Base-by-base conservation (phyloP, 2,113 vertebrate genomes). In the Argyrosomus japonicus region DNA sequence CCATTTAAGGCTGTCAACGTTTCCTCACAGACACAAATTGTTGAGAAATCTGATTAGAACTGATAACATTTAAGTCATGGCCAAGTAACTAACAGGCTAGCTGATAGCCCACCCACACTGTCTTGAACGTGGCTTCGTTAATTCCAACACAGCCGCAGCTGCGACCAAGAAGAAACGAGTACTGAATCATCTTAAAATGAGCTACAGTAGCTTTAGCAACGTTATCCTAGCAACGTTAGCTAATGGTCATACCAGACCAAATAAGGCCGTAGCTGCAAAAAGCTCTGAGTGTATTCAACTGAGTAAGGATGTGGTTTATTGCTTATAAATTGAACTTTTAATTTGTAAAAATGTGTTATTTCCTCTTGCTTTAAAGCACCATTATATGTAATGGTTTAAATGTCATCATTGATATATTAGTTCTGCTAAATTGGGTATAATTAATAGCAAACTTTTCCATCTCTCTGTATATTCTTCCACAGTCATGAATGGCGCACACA, bases 401-500 rank as follows among this genome's bases (percentile, higher is more conserved):
- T 36, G 4, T 53, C 21, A 74, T 61, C 32, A 36, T 5, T 63
- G 72, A 68, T 69, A 65, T 83, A 4, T 36, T 9, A 62, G 9
- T 15, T 45, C 54, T 47, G 62, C 43, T 75, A n/a, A 50, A 40
- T 21, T 14, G 14, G 48, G 51, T 0, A 0, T 2, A 45, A 45
- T 54, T 68, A 10, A 77, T 8, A 67, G 70, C 53, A 50, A 71
- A 68, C 43, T 32, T 74, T 82, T 88, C 81, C 76, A 68, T 77
- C 60, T 40, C 19, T 32, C 18, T 2, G 3, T 79, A 11, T 84
- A 43, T 71, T 83, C 67, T 73, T 86, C 77, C 70, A 77, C 62
- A 58, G 18, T 56, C 17, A 40, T 89, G 81, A 90, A 87, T 83
- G 48, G 71, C 17, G 5, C 0, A n/a, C 68, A 68, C 64, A 74